A percentile compares a stretch with the other conserved stretches of the same genome.
phyloP scores from a whole-genome alignment of 2,113 vertebrate genomes.

The Aramus guarauna region DNA sequence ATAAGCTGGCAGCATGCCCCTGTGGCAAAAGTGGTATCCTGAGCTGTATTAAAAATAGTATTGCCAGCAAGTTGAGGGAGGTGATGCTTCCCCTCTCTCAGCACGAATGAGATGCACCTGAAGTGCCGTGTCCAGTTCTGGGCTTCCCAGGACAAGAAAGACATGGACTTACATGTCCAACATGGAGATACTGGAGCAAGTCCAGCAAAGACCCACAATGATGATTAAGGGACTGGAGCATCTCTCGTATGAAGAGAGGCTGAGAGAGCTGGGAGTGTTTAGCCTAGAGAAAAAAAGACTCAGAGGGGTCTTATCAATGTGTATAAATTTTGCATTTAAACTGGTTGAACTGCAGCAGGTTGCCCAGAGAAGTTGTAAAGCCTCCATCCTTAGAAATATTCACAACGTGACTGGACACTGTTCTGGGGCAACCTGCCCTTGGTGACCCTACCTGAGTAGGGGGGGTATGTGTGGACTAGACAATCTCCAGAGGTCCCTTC shows the following conservation, averaged over 20 bases:
- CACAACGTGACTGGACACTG: background rate
- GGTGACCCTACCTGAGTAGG: background rate
- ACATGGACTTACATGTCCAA: background rate
- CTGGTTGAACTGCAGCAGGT: background rate
- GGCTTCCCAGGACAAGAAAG: background rate
- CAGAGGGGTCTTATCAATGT: background rate
- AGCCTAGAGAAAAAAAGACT: background rate
- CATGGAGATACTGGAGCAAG: background rate
- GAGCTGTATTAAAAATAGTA: background rate
- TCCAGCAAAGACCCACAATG: background rate
- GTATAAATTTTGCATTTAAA: background rate
- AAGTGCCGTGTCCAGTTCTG: background rate
- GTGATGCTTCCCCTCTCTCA: background rate
- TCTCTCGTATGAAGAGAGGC: background rate
- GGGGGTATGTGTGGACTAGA: background rate
- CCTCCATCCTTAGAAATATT: background rate
- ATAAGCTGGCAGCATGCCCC: background rate
- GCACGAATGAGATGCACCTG: background rate
- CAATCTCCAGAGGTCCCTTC: background rate
- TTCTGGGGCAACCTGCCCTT: background rate
- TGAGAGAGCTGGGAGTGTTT: background rate
- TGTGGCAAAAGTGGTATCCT: background rate
- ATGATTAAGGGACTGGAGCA: background rate
- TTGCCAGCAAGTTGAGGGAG: background rate
- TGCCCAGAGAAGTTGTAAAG: background rate